Percentiles rank a stretch among this genome's conserved stretches.
Evolutionary conservation across 1,140 invertebrate genomes (phyloP).

Genomic region (Popillia japonica): DNA sequence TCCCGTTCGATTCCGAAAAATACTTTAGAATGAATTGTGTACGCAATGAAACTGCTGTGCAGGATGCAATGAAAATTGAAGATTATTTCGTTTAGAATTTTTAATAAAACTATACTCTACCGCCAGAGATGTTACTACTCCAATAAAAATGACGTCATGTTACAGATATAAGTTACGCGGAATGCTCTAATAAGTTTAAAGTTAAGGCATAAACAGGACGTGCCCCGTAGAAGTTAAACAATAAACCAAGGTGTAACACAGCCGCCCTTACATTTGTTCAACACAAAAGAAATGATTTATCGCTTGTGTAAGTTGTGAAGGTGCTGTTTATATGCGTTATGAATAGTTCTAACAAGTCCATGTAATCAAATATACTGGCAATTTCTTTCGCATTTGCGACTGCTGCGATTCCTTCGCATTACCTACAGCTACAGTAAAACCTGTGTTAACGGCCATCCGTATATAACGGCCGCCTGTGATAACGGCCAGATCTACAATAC

Average conservation of each 20-base stretch:
- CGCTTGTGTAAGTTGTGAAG: neutral
- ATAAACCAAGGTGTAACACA: neutral
- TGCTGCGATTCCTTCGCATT: too few relatives aligned
- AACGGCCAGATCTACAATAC: too few relatives aligned
- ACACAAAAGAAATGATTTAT: neutral
- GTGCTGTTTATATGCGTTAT: neutral
- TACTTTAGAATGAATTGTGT: neutral
- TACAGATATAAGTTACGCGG: neutral
- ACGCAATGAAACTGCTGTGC: neutral
- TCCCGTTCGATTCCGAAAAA: neutral
- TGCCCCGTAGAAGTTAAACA: neutral
- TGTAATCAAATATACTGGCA: neutral
- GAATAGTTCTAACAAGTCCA: neutral
- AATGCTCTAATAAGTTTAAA: slow-evolving; percentile 10
- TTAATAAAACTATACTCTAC: too few relatives aligned
- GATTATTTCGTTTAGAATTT: too few relatives aligned
- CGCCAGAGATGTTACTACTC: neutral
- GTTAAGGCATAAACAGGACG: neutral
- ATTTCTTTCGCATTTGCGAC: slow-evolving; percentile 9
- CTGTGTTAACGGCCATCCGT: too few relatives aligned
- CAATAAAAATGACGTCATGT: neutral
- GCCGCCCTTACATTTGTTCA: neutral
- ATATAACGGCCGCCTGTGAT: too few relatives aligned
- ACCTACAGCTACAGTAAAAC: too few relatives aligned
- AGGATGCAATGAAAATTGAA: neutral